Percentiles rank a stretch among this genome's conserved stretches.
phyloP scores from a whole-genome alignment of 2,113 vertebrate species.

The Taurulus bubalis region DNA sequence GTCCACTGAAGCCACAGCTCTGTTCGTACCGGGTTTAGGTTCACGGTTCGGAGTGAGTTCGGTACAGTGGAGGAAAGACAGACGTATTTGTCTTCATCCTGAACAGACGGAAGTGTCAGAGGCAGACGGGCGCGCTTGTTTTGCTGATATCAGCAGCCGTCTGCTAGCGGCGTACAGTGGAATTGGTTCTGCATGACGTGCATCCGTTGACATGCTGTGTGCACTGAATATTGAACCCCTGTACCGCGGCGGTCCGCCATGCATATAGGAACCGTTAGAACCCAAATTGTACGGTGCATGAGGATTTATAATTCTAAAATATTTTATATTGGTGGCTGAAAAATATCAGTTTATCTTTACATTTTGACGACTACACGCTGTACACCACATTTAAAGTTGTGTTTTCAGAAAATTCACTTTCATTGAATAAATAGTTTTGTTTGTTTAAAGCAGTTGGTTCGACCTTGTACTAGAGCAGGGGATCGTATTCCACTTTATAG shows the following conservation, averaged over 20 bases:
- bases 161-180: background rate
- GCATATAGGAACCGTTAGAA: no score
- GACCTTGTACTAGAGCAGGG: background rate
- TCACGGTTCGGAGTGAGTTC: background rate
- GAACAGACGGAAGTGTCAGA: background rate
- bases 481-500: background rate
- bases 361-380: background rate
- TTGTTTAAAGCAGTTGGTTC: background rate
- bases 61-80: background rate
- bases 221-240: background rate
- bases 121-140: no score
- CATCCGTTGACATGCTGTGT: background rate
- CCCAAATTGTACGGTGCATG: background rate
- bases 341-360: no score
- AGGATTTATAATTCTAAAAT: background rate
- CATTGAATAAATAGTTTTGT: background rate
- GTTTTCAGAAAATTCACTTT: background rate
- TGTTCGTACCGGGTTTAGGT: background rate
- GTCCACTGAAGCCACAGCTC: background rate
- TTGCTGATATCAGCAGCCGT: background rate
- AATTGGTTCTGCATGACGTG: background rate
- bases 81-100: background rate
- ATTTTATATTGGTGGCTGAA: background rate
- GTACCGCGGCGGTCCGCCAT: background rate
- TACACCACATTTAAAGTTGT: background rate